Base-by-base conservation (phyloP, 1,140 invertebrate species). In the Arctopsyche grandis region DNA sequence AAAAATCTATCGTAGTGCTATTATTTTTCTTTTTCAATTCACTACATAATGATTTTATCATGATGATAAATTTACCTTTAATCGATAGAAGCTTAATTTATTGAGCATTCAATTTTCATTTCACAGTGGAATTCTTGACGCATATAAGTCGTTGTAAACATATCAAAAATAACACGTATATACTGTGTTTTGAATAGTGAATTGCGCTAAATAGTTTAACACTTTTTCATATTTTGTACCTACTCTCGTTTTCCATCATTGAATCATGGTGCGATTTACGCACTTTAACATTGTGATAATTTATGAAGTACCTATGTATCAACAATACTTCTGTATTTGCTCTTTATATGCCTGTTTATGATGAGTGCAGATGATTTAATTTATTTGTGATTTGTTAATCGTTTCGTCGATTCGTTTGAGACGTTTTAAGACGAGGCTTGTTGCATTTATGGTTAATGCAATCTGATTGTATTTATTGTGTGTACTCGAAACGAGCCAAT, bases 221-320 rank as follows among this genome's bases (percentile, higher is more conserved):
- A 60, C 56, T 10, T 60, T 60, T 60, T 16, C 16, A 21, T 21
- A 10, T 21, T 60, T 9, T 60, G 16, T 60, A 19, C 21, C 48
- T n/a, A n/a, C 48, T 19, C 56, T 60, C 21, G 52, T 56, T 56
- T 56, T 56, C n/a, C 52, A 16, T 56, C 19, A 14, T 56, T 56
- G 52, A n/a, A 14, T 56, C 52, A 56, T n/a, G 19, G 19, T 5
- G 14, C 14, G 56, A 9, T 60, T 9, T 60, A 60, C 16, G 56
- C 56, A 21, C 19, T 19, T 60, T 60, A 60, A 60, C 19, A 66
- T 66, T 66, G 63, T 66, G 63, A 66, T 66, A 66, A 66, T 26
- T 66, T 26, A 12, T 66, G 19, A 4, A 52, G 56, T 19, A 5
- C 14, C 5, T 16, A 60, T 60, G 56, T 19, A 19, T 19, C 1